Evolutionary conservation across 2,113 vertebrate genomes (phyloP).

Genomic region (Genyomyrus donnyi): DNA sequence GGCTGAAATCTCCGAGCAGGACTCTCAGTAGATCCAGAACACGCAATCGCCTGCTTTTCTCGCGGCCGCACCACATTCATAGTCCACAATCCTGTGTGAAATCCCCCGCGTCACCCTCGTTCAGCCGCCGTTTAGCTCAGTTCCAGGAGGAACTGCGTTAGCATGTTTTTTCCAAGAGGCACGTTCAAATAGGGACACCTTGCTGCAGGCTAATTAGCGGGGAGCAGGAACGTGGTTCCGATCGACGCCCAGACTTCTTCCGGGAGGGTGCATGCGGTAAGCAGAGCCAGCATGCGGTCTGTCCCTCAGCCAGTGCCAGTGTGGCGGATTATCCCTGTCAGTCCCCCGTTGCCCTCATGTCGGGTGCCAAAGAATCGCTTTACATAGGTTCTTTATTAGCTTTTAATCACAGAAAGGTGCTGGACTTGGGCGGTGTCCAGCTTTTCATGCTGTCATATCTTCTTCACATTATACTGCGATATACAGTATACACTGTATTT

Average conservation of each 20-base stretch:
- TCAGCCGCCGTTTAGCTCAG: background rate
- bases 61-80: background rate
- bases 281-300: slow-evolving; percentile 20
- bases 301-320: slow-evolving; percentile 2
- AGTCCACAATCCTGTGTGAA: background rate
- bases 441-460: background rate
- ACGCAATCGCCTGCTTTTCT: background rate
- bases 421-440: background rate
- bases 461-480: background rate
- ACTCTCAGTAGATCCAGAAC: background rate
- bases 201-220: background rate
- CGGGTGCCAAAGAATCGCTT: slow-evolving; percentile 19
- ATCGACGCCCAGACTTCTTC: background rate
- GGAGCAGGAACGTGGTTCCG: background rate
- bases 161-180: background rate
- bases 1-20: background rate
- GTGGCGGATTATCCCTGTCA: slow-evolving; percentile 10
- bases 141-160: background rate
- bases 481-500: background rate
- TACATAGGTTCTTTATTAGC: slow-evolving; percentile 18
- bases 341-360: background rate
- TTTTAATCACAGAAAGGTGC: slow-evolving; percentile 10
- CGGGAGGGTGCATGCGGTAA: slow-evolving; percentile 2
- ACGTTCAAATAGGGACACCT: background rate
- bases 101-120: background rate